These are phyloP conservation scores for Drosophila anomalata DNA, from an alignment of 2,888 invertebrate genomes.

Conservation along the genomic window DNA sequence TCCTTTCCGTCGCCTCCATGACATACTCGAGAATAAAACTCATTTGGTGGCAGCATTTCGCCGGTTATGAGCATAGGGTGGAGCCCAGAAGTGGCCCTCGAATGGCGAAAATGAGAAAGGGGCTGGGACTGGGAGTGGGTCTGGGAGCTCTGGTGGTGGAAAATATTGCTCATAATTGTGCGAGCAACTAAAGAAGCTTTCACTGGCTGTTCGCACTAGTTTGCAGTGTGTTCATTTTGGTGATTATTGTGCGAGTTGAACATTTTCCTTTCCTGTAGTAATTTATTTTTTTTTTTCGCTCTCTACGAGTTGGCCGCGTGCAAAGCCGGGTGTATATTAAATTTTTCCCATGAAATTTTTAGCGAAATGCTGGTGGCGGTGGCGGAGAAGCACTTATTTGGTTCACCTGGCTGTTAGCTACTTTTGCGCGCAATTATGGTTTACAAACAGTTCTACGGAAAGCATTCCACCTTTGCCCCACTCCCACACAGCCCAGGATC, in stretches of 20 bases:
- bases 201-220: conserved; percentile 36
- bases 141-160: background rate
- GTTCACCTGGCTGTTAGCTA: conserved; percentile 51
- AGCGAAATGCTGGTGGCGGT: conserved; percentile 4
- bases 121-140: background rate
- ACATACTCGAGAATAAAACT: conserved; percentile 47
- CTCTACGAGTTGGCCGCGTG: background rate
- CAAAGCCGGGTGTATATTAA: conserved; percentile 40
- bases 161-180: conserved; percentile 49
- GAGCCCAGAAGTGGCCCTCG: conserved; percentile 29
- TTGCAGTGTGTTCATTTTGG: conserved; percentile 28
- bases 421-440: conserved; percentile 71
- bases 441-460: conserved; percentile 61
- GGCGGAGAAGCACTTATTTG: conserved; percentile 22
- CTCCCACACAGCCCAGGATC: background rate
- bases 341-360: conserved; percentile 43
- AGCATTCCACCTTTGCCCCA: background rate
- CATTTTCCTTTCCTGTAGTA: conserved; percentile 25
- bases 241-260: conserved; percentile 33
- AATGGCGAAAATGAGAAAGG: conserved; percentile 9
- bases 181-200: conserved; percentile 33
- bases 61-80: conserved; percentile 23
- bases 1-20: conserved; percentile 21
- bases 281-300: background rate
- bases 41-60: conserved; percentile 37